Conservation (phyloP, 1,140 invertebrate genomes). For the Drosophila nigrodunni region DNA sequence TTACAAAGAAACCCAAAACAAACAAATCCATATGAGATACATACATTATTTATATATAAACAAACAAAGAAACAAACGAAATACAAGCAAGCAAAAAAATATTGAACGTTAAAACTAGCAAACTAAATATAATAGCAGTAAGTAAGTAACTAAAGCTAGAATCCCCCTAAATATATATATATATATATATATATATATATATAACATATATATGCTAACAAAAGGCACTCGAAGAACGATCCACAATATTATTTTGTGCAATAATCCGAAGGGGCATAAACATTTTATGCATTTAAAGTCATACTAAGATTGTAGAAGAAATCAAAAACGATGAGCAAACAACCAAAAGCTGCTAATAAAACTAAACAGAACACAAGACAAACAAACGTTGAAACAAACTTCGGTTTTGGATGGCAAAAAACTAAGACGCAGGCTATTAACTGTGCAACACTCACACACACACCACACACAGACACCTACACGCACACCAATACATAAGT, state of each 20-base stretch:
- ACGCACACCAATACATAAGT: slow-evolving; percentile 32
- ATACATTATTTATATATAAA: slow-evolving; percentile 32
- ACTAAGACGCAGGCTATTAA: slow-evolving; percentile 33
- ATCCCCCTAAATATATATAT: slow-evolving; percentile 6
- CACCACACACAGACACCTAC: slow-evolving; percentile 26
- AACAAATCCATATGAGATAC: slow-evolving; percentile 22
- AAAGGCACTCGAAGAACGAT: slow-evolving; percentile 16
- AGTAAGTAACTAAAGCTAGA: slow-evolving; percentile 32
- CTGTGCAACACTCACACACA: slow-evolving; percentile 35
- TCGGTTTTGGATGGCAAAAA: slow-evolving; percentile 58
- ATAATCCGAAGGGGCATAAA: slow-evolving; percentile 58
- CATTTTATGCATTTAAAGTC: slow-evolving; percentile 78
- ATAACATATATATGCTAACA: background rate
- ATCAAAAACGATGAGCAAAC: slow-evolving; percentile 82
- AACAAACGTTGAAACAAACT: slow-evolving; percentile 19
- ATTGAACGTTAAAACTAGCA: slow-evolving; percentile 47
- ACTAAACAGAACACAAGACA: slow-evolving; percentile 57
- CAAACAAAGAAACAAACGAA: slow-evolving; percentile 4
- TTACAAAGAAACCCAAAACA: slow-evolving; percentile 16
- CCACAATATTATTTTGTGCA: slow-evolving; percentile 74
- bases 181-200: background rate
- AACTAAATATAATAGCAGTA: slow-evolving; percentile 37
- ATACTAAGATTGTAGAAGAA: slow-evolving; percentile 77
- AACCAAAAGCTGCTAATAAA: slow-evolving; percentile 81
- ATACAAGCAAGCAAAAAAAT: slow-evolving; percentile 37